A percentile compares a stretch with the other conserved stretches of the same genome.
Evolutionary conservation across 2,888 invertebrate species (phyloP).

Genomic region (Drosophila buzzatii): DNA sequence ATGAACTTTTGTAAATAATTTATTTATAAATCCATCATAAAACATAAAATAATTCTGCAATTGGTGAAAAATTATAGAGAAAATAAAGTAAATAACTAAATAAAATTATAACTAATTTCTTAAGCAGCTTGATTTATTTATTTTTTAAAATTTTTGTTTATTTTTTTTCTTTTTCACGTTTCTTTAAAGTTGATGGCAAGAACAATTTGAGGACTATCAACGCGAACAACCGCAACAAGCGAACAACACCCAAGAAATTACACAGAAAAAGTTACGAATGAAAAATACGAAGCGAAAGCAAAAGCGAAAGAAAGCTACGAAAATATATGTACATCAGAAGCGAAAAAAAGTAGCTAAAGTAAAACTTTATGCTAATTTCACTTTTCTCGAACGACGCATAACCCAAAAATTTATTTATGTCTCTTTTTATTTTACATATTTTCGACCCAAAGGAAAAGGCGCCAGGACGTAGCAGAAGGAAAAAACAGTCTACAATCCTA

Average conservation of each 20-base stretch:
- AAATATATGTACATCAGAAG: conserved; percentile 8
- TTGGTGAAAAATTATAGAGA: background rate
- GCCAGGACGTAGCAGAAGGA: conserved; percentile 50
- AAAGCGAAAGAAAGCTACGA: conserved; percentile 20
- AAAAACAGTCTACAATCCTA: conserved; percentile 48
- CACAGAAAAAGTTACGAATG: conserved; percentile 56
- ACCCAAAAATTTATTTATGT: conserved; percentile 64
- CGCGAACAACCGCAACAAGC: conserved; percentile 5
- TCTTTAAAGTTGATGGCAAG: conserved; percentile 51
- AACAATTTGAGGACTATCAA: conserved; percentile 33
- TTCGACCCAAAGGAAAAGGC: conserved; percentile 45
- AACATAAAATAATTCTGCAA: background rate
- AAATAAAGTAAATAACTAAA: conserved; percentile 21
- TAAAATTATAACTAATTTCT: conserved; percentile 42
- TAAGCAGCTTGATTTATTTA: conserved; percentile 43
- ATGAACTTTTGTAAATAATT: background rate
- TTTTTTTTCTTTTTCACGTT: background rate
- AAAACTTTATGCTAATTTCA: conserved; percentile 77
- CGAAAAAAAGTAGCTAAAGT: conserved; percentile 17
- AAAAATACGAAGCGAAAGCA: conserved; percentile 56
- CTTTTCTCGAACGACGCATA: conserved; percentile 75
- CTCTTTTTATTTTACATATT: conserved; percentile 14
- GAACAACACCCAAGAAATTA: conserved; percentile 58
- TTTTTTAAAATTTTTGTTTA: too few relatives aligned
- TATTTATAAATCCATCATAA: background rate